These are phyloP conservation scores for Hyphantria cunea DNA, from an alignment of 1,140 invertebrate species.

Conservation along the genomic window DNA sequence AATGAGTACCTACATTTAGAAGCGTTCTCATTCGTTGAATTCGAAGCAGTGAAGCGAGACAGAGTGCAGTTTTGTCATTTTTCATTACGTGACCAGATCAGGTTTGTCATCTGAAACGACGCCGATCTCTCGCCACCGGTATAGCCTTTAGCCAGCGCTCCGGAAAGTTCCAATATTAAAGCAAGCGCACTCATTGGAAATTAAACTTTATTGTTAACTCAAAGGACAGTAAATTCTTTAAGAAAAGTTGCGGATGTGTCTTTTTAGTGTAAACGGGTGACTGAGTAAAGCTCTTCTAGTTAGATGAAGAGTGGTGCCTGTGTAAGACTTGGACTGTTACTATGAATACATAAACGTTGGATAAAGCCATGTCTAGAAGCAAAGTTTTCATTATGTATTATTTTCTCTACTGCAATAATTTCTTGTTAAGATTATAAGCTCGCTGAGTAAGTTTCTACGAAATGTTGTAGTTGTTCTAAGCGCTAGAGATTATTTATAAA, in stretches of 20 bases:
- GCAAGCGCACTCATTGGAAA: neutral
- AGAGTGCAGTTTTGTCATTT: conserved; percentile 77
- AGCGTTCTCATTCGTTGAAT: conserved; percentile 38
- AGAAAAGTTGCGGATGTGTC: conserved; percentile 9
- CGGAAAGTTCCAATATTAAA: conserved; percentile 8
- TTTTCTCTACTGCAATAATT: conserved; percentile 8
- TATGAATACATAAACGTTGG: conserved; percentile 54
- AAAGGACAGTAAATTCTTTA: neutral
- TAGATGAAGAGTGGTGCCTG: conserved; percentile 51
- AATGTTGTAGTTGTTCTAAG: conserved; percentile 17
- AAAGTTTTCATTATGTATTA: conserved; percentile 21
- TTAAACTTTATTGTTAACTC: conserved; percentile 7
- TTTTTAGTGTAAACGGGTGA: conserved; percentile 18
- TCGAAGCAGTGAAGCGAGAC: conserved; percentile 27
- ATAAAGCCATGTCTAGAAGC: conserved; percentile 41
- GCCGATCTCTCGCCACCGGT: conserved; percentile 40
- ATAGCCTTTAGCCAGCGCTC: conserved; percentile 41
- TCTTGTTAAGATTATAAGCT: conserved; percentile 3
- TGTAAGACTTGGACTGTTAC: conserved; percentile 49
- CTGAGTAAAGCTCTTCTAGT: conserved; percentile 52
- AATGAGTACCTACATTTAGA: conserved; percentile 3
- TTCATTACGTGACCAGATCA: conserved; percentile 84
- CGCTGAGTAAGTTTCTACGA: neutral
- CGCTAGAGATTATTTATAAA: neutral
- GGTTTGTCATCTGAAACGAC: conserved; percentile 58